Conservation (phyloP, 2,888 invertebrate genomes). For the Troglohyphantes excavatus region DNA sequence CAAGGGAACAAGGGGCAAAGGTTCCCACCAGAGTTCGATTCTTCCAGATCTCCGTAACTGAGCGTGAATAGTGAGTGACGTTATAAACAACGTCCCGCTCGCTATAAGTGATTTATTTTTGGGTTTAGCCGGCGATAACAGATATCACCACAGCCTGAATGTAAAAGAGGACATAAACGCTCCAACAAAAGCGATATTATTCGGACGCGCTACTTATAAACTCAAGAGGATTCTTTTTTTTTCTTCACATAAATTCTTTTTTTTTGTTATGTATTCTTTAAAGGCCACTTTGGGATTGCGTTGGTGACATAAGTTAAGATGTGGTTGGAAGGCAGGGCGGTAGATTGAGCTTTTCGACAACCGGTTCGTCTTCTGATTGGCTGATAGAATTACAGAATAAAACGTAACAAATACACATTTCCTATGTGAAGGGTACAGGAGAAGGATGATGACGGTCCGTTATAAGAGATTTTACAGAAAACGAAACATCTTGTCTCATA, state of each 20-base stretch:
- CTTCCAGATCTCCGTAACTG: neutral
- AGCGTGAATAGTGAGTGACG: slow-evolving; percentile 43
- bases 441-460: no score
- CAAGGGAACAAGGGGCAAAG: slow-evolving; percentile 58
- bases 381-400: no score
- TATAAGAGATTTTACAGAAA: no score
- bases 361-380: no score
- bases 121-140: slow-evolving; percentile 43
- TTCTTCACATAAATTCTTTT: neutral
- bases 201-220: slow-evolving; percentile 58
- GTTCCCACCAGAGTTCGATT: slow-evolving; percentile 60
- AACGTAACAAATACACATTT: no score
- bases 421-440: no score
- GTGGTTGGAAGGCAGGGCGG: neutral
- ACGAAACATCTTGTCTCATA: no score
- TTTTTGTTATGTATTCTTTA: slow-evolving; percentile 1
- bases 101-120: slow-evolving; percentile 74
- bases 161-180: slow-evolving; percentile 59
- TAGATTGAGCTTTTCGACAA: no score
- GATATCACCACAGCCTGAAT: slow-evolving; percentile 23
- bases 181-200: slow-evolving; percentile 64
- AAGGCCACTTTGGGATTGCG: neutral
- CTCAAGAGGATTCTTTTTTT: slow-evolving; percentile 28
- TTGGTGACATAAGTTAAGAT: neutral
- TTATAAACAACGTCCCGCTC: slow-evolving; percentile 56